Base-by-base conservation (phyloP, 2,888 invertebrate species). In the Odontocerum albicorne region DNA sequence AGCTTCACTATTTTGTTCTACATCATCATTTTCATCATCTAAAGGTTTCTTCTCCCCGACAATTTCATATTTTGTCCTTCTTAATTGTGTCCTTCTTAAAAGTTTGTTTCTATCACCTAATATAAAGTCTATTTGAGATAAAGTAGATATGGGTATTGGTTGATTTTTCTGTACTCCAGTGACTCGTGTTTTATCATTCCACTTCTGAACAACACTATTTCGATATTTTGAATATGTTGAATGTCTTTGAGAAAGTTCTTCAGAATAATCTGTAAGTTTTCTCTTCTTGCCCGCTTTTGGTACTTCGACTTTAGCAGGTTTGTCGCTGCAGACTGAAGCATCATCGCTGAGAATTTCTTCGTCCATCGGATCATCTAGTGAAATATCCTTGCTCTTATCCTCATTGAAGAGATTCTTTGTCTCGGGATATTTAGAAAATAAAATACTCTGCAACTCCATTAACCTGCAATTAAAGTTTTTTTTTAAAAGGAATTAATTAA, bases 111-210 rank as follows among this genome's bases (percentile, higher is more conserved):
- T 87, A 68, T 96, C 92, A 21, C 82, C 80, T 49, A 97, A 71
- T 57, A 91, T 85, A 70, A 88, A 91, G 39, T 95, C 87, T 63
- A 97, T 92, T 74, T 96, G 92, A 65, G 87, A 88, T 3, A 87
- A 69, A 10, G 87, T 74, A 64, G 83, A 87, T 70, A 74, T 87
- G 44, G 75, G 80, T 64, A 75, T 83, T 60, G 83, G 75, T 63
- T 73, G 78, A 64, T 82, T 86, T 6, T 86, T 75, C 64, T 80
- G 83, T 4, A 84, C 80, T n/a, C 84, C 78, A 1, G 87, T 77
- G 22, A 92, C 72, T 62, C 88, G 82, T 0, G 95, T 96, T 71
- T 94, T 94, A 59, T 96, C 94, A 72, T 95, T 90, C 97, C 97
- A 97, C 70, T 95, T 95, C 64, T 92, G 87, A 57, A 98, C 87